These are phyloP conservation scores for Ditula angustiorana DNA, from an alignment of 2,888 invertebrate species.

Conservation along the genomic window DNA sequence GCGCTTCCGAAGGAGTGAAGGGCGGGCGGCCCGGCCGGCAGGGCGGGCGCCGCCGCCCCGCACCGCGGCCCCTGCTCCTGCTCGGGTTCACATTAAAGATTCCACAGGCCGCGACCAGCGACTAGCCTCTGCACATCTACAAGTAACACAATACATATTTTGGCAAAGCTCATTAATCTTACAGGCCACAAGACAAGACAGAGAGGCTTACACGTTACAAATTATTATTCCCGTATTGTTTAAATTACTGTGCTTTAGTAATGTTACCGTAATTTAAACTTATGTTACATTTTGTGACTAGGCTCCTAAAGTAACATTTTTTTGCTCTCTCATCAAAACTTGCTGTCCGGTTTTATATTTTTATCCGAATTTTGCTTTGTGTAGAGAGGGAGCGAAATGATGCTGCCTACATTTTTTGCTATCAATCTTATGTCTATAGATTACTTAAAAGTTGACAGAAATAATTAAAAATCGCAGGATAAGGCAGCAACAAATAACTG, in stretches of 20 bases:
- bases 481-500: too few species aligned
- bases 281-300: too few species aligned
- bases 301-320: too few species aligned
- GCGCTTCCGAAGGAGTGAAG: constrained; percentile 47
- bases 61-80: constrained; percentile 20
- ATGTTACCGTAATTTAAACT: neutral
- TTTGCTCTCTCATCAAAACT: too few species aligned
- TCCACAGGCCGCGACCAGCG: constrained; percentile 43
- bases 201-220: constrained; percentile 9
- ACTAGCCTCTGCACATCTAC: constrained; percentile 35
- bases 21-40: constrained; percentile 33
- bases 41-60: constrained; percentile 36
- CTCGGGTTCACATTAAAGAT: constrained; percentile 45
- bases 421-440: too few species aligned
- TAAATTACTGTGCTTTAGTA: neutral
- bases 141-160: constrained; percentile 36
- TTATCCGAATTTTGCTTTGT: too few species aligned
- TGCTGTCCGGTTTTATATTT: too few species aligned
- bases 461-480: too few species aligned
- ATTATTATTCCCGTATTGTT: neutral
- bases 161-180: constrained; percentile 37
- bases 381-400: too few species aligned
- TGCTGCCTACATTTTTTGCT: too few species aligned
- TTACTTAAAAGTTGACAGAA: too few species aligned
- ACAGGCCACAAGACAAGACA: constrained; percentile 23